Base-by-base conservation (phyloP, 2,113 vertebrate species). In the Hemicordylus capensis region DNA sequence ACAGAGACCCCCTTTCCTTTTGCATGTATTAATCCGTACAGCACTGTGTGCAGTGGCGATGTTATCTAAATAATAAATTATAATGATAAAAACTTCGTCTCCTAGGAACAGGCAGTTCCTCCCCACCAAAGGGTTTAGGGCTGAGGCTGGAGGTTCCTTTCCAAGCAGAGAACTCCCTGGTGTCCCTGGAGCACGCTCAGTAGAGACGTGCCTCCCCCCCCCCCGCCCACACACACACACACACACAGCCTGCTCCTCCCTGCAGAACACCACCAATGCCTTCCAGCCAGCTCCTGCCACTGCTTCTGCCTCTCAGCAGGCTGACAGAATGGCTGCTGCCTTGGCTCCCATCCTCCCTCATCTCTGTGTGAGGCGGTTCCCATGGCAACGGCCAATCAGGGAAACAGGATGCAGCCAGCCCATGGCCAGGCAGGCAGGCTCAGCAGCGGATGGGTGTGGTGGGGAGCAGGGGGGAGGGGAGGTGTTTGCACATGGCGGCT, bases 181-280 rank as follows among this genome's bases (percentile, higher is more conserved):
- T 28, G 4, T 31, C 37, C 67, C 42, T 76, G 19, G 51, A 56
- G 17, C 48, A 19, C 2, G 48, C 31, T 24, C 74, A 2, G 31
- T 11, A 31, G 44, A 39, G n/a, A n/a, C n/a, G 0, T 0, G 0
- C 0, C 9, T 4, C 4, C 1, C 22, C 70, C 28, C 46, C 11
- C 7, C 1, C 7, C 14, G 2, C 58, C 39, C 22, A 31, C 63
- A 28, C 63, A 28, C 15, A 59, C 22, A 31, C 14, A 31, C 26
- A 8, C 1, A 3, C 22, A 1, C 31, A 3, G 15, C 22, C 12
- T 61, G 3, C 48, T 6, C 28, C 26, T 15, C 34, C 42, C 22
- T 3, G 17, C 64, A 6, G 14, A 17, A 44, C 17, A 0, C 5
- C 34, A 15, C 15, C 22, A 44, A 19, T 31, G 28, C 12, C 10